Evolutionary conservation across 2,888 invertebrate genomes (phyloP).

Genomic region (Lottia scabra): DNA sequence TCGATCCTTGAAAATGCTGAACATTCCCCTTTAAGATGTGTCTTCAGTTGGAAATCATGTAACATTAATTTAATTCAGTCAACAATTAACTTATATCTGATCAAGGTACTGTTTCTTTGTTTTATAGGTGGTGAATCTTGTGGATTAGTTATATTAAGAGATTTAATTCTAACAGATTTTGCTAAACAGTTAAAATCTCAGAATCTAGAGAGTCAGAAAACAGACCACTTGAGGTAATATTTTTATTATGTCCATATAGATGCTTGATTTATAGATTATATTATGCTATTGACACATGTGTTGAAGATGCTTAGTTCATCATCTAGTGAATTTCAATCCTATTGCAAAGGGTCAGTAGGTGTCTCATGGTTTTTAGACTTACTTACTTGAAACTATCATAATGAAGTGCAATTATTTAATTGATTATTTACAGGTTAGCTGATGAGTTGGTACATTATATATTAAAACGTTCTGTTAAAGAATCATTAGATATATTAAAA

Average conservation of each 20-base stretch:
- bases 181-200: conserved; percentile 56
- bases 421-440: conserved; percentile 38
- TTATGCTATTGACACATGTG: no score
- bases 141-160: conserved; percentile 45
- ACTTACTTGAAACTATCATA: not conserved
- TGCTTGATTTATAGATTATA: no score
- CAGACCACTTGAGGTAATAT: conserved; percentile 45
- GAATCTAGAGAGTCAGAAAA: conserved; percentile 40
- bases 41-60: no score
- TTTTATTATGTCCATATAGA: not conserved
- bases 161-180: conserved; percentile 61
- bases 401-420: conserved; percentile 15
- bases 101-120: not conserved
- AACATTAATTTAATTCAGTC: no score
- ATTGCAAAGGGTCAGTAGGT: no score
- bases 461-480: conserved; percentile 62
- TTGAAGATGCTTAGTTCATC: no score
- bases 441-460: conserved; percentile 61
- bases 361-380: no score
- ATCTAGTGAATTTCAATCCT: no score
- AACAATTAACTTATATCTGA: no score
- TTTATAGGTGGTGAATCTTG: conserved; percentile 25
- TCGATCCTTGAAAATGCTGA: no score
- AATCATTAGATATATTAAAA: conserved; percentile 57
- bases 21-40: no score